phyloP scores from a whole-genome alignment of 1,140 invertebrate genomes.

The Lepidostoma basale region DNA sequence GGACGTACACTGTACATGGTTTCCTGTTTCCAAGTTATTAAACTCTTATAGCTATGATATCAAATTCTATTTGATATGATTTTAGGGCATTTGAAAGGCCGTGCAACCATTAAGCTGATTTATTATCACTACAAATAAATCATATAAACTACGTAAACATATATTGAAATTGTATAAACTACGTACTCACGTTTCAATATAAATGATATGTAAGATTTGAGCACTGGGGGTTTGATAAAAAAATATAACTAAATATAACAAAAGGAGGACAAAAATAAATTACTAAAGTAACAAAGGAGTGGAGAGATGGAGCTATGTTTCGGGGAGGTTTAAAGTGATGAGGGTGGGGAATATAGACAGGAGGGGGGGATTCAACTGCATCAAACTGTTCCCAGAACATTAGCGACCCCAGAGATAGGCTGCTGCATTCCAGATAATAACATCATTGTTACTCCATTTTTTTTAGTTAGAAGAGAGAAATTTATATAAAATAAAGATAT shows the following conservation, averaged over 20 bases:
- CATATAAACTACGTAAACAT: neutral
- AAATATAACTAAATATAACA: conserved; percentile 24
- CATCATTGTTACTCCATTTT: too few species aligned
- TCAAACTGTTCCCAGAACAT: conserved; percentile 58
- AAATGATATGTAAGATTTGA: conserved; percentile 14
- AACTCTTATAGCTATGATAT: too few species aligned
- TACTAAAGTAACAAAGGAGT: neutral
- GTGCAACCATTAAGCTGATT: neutral
- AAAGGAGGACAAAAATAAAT: neutral
- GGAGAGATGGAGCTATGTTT: neutral
- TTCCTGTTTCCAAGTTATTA: too few species aligned
- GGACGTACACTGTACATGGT: too few species aligned
- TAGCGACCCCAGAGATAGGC: conserved; percentile 51
- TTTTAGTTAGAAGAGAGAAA: too few species aligned
- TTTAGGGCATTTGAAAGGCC: neutral
- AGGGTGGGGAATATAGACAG: conserved; percentile 45
- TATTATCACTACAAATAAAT: neutral
- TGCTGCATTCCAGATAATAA: conserved; percentile 39
- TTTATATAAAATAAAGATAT: too few species aligned
- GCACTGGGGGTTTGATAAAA: conserved; percentile 13
- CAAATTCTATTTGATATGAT: neutral
- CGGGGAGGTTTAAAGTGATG: conserved; percentile 49
- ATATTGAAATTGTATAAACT: neutral
- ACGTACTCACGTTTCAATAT: conserved; percentile 5
- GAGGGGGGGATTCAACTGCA: conserved; percentile 55